A percentile compares a stretch with the other conserved stretches of the same genome.
Conservation (phyloP, 2,888 invertebrate genomes). For the Rhingia rostrata region DNA sequence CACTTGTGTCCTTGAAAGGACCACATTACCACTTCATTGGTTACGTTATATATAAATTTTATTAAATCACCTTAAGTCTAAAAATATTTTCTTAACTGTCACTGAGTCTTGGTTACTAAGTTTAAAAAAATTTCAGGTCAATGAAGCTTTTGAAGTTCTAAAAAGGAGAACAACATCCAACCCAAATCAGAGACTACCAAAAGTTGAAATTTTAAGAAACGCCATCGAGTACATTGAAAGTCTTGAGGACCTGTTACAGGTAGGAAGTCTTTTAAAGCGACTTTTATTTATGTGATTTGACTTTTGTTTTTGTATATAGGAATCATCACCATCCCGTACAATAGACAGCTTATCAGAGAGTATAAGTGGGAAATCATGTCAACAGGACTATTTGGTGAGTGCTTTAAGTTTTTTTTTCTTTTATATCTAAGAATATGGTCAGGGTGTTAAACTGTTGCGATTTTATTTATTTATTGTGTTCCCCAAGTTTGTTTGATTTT, state of each 20-base stretch:
- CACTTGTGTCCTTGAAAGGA: no score
- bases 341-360: slow-evolving; percentile 81
- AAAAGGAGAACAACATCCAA: slow-evolving; percentile 96
- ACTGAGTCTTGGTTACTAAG: background rate
- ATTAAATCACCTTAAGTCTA: background rate
- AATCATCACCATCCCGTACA: slow-evolving; percentile 81
- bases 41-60: background rate
- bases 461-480: no score
- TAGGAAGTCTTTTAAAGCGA: slow-evolving; percentile 69
- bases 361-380: slow-evolving; percentile 80
- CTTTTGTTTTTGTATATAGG: slow-evolving; percentile 75
- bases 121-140: slow-evolving; percentile 87
- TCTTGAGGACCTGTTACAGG: slow-evolving; percentile 91
- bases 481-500: no score
- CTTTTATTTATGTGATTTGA: background rate
- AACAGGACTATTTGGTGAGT: slow-evolving; percentile 83
- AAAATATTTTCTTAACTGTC: background rate
- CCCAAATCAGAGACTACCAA: slow-evolving; percentile 97
- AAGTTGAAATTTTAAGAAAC: slow-evolving; percentile 97
- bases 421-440: no score
- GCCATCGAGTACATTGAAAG: slow-evolving; percentile 99
- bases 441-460: no score
- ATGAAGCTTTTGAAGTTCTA: slow-evolving; percentile 98
- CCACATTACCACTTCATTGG: no score
- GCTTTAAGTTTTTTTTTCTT: background rate